Conservation (phyloP, 2,797 vertebrate species). For the Melanotaenia nigrans region DNA sequence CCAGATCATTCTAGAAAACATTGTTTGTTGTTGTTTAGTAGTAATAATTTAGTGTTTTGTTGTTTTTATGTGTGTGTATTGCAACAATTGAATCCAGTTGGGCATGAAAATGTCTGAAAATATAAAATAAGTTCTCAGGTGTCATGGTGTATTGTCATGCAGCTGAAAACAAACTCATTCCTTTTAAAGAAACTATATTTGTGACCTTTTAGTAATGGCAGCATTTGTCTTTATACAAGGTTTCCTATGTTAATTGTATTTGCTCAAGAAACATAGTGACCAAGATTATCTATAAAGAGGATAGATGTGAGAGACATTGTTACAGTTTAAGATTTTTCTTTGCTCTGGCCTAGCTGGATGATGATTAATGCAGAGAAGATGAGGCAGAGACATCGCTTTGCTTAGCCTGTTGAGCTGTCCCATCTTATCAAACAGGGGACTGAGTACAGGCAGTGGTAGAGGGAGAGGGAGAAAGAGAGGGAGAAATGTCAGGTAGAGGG, state of each 20-base stretch:
- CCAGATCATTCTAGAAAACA: too few relatives aligned
- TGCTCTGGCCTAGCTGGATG: conserved; percentile 18
- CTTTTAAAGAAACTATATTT: neutral
- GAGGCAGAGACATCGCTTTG: conserved; percentile 32
- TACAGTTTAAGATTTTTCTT: conserved; percentile 9
- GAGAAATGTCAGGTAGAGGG: conserved; percentile 4
- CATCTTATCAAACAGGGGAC: conserved; percentile 31
- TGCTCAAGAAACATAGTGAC: conserved; percentile 31
- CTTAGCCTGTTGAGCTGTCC: conserved; percentile 43
- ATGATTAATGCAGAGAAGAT: conserved; percentile 45
- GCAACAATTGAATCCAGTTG: neutral
- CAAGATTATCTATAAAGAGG: conserved; percentile 21
- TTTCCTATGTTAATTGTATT: conserved; percentile 21
- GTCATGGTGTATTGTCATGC: neutral
- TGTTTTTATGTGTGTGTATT: too few relatives aligned
- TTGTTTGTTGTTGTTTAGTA: neutral
- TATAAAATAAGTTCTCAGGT: neutral
- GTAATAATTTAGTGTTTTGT: neutral
- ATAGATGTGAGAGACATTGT: conserved; percentile 17
- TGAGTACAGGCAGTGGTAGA: conserved; percentile 23
- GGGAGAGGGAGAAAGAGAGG: neutral
- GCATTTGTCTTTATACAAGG: neutral
- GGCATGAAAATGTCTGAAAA: neutral
- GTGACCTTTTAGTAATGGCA: neutral
- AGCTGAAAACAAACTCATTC: conserved; percentile 9